Evolutionary conservation across 2,888 invertebrate genomes (phyloP).

Genomic region (Aspidiotus destructor): DNA sequence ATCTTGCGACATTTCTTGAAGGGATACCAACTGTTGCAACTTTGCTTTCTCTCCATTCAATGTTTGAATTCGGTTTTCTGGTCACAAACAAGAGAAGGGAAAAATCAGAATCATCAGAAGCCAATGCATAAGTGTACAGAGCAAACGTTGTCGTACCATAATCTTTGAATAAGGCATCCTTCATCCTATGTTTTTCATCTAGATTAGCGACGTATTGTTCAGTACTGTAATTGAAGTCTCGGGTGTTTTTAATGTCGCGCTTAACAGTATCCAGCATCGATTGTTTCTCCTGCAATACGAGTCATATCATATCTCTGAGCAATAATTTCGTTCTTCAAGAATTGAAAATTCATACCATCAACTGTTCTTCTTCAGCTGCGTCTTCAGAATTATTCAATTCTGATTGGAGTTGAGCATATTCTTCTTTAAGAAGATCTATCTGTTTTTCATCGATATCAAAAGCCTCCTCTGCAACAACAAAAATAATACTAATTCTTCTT

Average conservation of each 20-base stretch:
- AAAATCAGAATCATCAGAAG: background rate
- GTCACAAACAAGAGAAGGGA: background rate
- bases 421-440: constrained; percentile 17
- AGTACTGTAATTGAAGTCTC: constrained; percentile 1
- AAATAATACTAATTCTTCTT: background rate
- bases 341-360: no score
- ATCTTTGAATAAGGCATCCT: background rate
- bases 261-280: background rate
- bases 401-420: constrained; percentile 21
- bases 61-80: constrained; percentile 6
- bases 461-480: constrained; percentile 24
- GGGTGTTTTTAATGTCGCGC: constrained; percentile 1
- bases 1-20: constrained; percentile 18
- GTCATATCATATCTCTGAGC: no score
- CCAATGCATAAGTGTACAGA: background rate
- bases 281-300: no score
- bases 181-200: constrained; percentile 11
- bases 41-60: constrained; percentile 1
- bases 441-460: constrained; percentile 30
- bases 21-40: constrained; percentile 1
- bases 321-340: no score
- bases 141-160: background rate
- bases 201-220: constrained; percentile 6
- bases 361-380: constrained; percentile 27
- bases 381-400: constrained; percentile 29